These are phyloP conservation scores for Epistrophe eligans DNA, from an alignment of 2,888 invertebrate genomes.

Conservation along the genomic window DNA sequence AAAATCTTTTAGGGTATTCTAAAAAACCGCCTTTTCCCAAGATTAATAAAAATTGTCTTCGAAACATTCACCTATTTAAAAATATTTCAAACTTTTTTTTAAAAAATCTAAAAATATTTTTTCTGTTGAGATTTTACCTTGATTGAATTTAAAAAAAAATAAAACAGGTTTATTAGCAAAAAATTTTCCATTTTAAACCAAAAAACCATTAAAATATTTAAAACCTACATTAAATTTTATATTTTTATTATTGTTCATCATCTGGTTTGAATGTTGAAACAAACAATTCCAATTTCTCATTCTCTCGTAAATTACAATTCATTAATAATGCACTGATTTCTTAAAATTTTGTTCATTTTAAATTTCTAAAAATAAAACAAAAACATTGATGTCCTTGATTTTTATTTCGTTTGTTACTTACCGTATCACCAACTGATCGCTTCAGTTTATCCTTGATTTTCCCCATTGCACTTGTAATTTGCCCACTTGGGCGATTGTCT, in stretches of 20 bases:
- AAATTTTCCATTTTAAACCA: too few relatives aligned
- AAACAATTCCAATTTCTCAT: not conserved
- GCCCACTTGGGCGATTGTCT: conserved; percentile 82
- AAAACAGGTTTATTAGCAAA: too few relatives aligned
- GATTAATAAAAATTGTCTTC: too few relatives aligned
- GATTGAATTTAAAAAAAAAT: too few relatives aligned
- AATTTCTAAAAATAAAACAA: conserved; percentile 26
- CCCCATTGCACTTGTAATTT: conserved; percentile 82
- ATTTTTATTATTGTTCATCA: not conserved
- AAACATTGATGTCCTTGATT: conserved; percentile 23
- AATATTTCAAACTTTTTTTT: too few relatives aligned
- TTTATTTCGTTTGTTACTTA: conserved; percentile 42
- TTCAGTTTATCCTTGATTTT: conserved; percentile 83
- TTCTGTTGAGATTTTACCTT: too few relatives aligned
- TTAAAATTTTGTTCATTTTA: not conserved
- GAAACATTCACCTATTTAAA: too few relatives aligned
- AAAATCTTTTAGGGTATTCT: too few relatives aligned
- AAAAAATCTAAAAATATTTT: too few relatives aligned
- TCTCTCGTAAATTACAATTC: not conserved
- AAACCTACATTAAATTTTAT: too few relatives aligned
- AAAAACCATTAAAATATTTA: too few relatives aligned
- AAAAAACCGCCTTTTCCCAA: too few relatives aligned
- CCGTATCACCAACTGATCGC: conserved; percentile 77
- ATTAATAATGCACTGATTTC: not conserved
- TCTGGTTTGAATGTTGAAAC: not conserved